Conservation (phyloP, 2,888 invertebrate species). For the Eupithecia insigniata region DNA sequence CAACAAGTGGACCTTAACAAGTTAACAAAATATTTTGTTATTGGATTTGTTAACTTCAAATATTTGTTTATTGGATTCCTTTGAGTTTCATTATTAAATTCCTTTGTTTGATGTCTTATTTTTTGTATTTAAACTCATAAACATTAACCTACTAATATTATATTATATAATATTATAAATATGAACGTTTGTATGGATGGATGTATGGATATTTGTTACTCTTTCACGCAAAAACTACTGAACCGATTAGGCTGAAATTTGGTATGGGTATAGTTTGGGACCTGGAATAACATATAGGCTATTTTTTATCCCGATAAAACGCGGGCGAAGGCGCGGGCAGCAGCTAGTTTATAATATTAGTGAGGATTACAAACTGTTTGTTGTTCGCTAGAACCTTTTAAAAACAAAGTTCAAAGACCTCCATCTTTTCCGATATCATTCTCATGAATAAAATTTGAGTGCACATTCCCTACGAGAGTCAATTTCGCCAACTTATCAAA, state of each 20-base stretch:
- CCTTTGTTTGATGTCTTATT: background rate
- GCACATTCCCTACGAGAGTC: conserved; percentile 29
- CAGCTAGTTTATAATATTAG: too few relatives aligned
- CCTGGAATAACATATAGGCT: too few relatives aligned
- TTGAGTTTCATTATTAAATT: background rate
- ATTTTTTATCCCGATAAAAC: too few relatives aligned
- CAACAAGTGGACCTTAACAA: background rate
- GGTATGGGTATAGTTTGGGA: too few relatives aligned
- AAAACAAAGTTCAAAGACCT: conserved; percentile 4
- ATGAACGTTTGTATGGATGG: too few relatives aligned
- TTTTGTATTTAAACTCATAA: background rate
- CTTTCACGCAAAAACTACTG: too few relatives aligned
- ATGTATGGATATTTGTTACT: too few relatives aligned
- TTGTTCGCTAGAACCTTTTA: background rate
- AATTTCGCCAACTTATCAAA: conserved; percentile 37
- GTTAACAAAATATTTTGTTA: conserved; percentile 6
- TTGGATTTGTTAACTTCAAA: background rate
- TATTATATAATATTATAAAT: too few relatives aligned
- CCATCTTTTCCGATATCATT: conserved; percentile 18
- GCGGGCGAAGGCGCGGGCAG: too few relatives aligned
- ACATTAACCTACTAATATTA: too few relatives aligned
- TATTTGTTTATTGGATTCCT: conserved; percentile 6
- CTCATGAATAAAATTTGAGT: conserved; percentile 40
- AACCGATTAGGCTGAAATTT: too few relatives aligned
- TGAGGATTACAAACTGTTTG: too few relatives aligned